phyloP scores from a whole-genome alignment of 2,113 vertebrate species.

The Cavia porcellus region DNA sequence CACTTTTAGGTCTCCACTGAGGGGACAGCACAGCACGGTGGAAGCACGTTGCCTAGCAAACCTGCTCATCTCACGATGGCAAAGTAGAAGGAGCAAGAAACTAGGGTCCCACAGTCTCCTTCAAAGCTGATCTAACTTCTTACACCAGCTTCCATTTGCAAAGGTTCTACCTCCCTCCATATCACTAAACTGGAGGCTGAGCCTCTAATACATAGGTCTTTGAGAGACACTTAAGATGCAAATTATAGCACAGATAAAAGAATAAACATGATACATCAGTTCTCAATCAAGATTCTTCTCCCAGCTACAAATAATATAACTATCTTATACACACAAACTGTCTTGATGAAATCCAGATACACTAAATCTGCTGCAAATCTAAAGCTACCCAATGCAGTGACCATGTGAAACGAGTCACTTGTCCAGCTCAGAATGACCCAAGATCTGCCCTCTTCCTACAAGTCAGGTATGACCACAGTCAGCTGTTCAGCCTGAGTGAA shows the following conservation, averaged over 20 bases:
- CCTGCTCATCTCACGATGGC: not conserved
- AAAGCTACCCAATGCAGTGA: not conserved
- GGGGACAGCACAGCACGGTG: not conserved
- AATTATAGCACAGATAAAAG: not conserved
- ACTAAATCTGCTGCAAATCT: not conserved
- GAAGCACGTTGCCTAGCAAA: not conserved
- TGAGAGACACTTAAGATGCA: not conserved
- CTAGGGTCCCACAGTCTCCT: not conserved
- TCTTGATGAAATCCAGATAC: not conserved
- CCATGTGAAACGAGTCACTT: not conserved
- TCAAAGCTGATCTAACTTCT: not conserved
- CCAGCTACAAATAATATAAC: not conserved
- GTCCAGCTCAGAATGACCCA: not conserved
- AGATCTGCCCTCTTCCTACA: not conserved
- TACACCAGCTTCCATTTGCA: not conserved
- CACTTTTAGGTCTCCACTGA: not conserved
- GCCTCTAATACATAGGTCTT: not conserved
- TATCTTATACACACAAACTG: not conserved
- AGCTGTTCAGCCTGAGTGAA: not conserved
- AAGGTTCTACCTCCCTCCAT: not conserved
- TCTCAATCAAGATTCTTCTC: not conserved
- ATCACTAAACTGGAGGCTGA: not conserved
- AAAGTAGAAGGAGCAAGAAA: not conserved
- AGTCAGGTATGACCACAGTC: not conserved
- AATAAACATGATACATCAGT: not conserved